phyloP scores from a whole-genome alignment of 2,888 invertebrate genomes.

The Papilio demoleus region DNA sequence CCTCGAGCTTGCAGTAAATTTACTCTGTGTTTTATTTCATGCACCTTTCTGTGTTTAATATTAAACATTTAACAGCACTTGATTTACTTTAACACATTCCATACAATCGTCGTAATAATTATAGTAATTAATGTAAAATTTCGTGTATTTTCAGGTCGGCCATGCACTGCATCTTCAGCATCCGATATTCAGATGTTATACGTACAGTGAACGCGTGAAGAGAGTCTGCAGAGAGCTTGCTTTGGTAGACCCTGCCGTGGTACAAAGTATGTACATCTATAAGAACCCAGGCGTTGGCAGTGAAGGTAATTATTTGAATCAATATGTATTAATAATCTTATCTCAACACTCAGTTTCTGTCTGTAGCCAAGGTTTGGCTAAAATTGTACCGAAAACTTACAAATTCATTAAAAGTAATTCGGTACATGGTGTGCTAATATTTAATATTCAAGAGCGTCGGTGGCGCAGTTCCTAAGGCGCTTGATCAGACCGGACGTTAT shows the following conservation, averaged over 20 bases:
- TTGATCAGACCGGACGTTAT: no score
- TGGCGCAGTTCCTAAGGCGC: no score
- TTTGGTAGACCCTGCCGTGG: conserved; percentile 91
- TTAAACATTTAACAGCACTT: neutral
- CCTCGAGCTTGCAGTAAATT: neutral
- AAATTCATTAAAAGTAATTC: no score
- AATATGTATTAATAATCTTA: no score
- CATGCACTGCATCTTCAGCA: conserved; percentile 93
- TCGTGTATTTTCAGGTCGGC: conserved; percentile 85
- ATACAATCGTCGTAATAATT: no score
- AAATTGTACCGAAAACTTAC: no score
- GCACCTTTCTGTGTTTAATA: neutral
- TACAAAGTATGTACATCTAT: conserved; percentile 99
- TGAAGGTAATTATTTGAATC: conserved; percentile 86
- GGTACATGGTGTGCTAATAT: no score
- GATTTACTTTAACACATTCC: neutral
- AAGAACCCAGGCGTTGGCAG: conserved; percentile 97
- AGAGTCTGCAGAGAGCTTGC: conserved; percentile 88
- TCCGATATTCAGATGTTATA: conserved; percentile 91
- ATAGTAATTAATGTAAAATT: no score
- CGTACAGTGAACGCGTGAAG: conserved; percentile 93
- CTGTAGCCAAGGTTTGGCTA: no score
- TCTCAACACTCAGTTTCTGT: no score
- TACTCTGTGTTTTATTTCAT: conserved; percentile 2
- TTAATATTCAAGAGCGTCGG: no score